phyloP scores from a whole-genome alignment of 2,113 vertebrate genomes.

The Brachyhypopomus occidentalis region DNA sequence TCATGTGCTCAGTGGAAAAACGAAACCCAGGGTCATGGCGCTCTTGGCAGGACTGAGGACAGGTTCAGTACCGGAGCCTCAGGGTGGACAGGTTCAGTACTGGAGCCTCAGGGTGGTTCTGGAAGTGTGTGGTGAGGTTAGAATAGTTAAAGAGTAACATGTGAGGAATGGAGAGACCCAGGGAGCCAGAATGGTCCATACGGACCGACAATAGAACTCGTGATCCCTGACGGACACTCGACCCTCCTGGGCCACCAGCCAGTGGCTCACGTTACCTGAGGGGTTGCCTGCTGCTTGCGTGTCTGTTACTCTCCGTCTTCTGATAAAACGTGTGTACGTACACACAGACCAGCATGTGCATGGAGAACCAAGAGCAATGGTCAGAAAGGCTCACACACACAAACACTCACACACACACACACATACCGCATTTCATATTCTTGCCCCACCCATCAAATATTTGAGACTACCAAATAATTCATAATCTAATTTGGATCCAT shows the following conservation, averaged over 20 bases:
- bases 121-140: conserved; percentile 61
- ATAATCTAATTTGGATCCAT: conserved; percentile 44
- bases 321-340: not conserved
- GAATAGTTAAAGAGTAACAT: conserved; percentile 49
- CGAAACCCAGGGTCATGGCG: too few relatives aligned
- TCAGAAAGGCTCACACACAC: not conserved
- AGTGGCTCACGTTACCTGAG: conserved; percentile 65
- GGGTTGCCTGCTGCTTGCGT: conserved; percentile 58
- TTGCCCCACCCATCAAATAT: conserved; percentile 30
- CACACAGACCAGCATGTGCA: not conserved
- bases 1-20: too few relatives aligned
- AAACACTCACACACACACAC: not conserved
- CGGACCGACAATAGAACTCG: conserved; percentile 69
- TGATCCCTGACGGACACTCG: conserved; percentile 74
- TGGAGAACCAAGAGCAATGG: too few relatives aligned
- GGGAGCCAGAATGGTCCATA: conserved; percentile 53
- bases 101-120: conserved; percentile 29
- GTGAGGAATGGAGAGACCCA: conserved; percentile 20
- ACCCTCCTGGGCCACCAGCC: conserved; percentile 62
- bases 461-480: conserved; percentile 41
- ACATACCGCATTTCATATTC: conserved; percentile 24
- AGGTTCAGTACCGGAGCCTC: too few relatives aligned
- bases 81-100: not conserved
- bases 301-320: conserved; percentile 48
- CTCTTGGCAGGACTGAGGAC: too few relatives aligned